Evolutionary conservation across 2,113 vertebrate species (phyloP).

Genomic region (Rhagologus leucostigma): DNA sequence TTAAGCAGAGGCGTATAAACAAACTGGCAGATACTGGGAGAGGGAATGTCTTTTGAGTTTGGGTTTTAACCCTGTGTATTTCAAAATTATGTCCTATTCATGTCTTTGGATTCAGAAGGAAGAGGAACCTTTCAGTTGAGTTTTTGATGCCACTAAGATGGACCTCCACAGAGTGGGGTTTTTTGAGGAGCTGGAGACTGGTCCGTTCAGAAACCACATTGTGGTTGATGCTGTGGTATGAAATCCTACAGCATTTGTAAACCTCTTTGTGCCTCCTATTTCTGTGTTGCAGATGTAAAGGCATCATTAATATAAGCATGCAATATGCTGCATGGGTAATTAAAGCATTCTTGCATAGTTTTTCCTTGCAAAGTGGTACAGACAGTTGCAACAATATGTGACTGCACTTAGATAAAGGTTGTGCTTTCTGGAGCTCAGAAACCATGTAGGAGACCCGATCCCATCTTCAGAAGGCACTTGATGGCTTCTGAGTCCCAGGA

Average conservation of each 20-base stretch:
- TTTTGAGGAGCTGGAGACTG: neutral
- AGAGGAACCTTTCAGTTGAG: neutral
- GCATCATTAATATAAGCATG: neutral
- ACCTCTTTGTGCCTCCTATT: neutral
- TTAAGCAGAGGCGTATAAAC: neutral
- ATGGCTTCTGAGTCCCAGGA: neutral
- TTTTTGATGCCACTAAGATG: neutral
- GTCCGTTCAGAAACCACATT: neutral
- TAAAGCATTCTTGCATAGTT: neutral
- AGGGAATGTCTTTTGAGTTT: neutral
- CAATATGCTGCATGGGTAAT: neutral
- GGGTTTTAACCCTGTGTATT: rapidly evolving
- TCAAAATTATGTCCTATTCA: neutral
- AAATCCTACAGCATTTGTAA: neutral
- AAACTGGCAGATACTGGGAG: neutral
- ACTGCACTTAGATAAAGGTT: neutral
- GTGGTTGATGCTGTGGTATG: neutral
- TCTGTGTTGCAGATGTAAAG: neutral
- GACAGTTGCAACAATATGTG: neutral
- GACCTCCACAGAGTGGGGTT: neutral
- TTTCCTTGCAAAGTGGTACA: neutral
- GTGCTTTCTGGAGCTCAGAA: neutral
- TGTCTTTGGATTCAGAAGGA: neutral
- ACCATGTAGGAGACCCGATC: rapidly evolving
- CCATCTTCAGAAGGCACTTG: neutral